Base-by-base conservation (phyloP, 2,797 vertebrate genomes). In the Aldrovandia affinis region DNA sequence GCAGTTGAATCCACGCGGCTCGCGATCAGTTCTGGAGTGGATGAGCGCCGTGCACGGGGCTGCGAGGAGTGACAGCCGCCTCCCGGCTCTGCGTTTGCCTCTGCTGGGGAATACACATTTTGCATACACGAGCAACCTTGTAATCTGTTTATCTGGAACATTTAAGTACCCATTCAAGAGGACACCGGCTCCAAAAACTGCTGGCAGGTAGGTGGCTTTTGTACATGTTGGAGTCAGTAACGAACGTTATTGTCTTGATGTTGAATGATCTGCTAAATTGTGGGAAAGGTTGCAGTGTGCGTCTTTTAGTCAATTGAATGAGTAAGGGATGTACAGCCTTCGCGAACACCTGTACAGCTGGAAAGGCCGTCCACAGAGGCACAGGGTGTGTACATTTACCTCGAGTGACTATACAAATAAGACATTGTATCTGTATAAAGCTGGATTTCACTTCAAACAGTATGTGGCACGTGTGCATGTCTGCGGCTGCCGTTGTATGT, bases 61-160 rank as follows among this genome's bases (percentile, higher is more conserved):
- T 65, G 83, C 57, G 36, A 42, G 83, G 75, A 83, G 78, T 84
- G 83, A 80, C 75, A 84, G 77, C 83, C 83, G 55, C 39, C 55
- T 33, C 59, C 15, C 70, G 36, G 70, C 70, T 83, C 70, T 55
- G 82, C 57, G 36, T 80, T 68, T 1, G 83, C 83, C n/a, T 42
- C 65, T 77, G 33, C 70, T 18, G 50, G 30, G 83, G 83, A 57
- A 84, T 84, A 68, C 57, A 22, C 14, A 22, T 47, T 50, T 80
- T 84, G 50, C 78, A 25, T 15, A 20, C 78, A 55, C 28, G 0
- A 6, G 50, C 39, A 33, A 77, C 28, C 73, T 61, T 78, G 55
- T 61, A 59, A 79, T 79, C 77, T 52, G 44, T 80, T 84, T 54
- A 80, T 80, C 83, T 80, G 42, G 75, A 61, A 61, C 55, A 63